Evolutionary conservation across 2,797 vertebrate species (phyloP), one percentile per base, ranked within the genome.

Genomic region (Mallotus villosus): DNA sequence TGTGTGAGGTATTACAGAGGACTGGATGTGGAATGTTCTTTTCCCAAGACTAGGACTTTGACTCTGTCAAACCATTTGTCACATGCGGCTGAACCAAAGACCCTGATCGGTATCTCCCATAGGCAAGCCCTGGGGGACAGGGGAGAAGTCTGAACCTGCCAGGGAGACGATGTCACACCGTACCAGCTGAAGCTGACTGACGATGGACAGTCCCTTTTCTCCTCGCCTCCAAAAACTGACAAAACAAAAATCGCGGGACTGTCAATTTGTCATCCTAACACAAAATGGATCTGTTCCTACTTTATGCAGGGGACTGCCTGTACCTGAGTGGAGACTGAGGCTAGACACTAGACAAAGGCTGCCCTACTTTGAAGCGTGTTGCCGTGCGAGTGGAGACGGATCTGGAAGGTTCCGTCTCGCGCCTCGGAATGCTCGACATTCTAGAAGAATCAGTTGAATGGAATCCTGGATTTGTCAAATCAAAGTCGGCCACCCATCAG

Each of bases 101-200:
- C 68, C 62, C 63, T 32, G 70, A 73, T 60, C 9, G 55, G 55
- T 78, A 25, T 37, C 60, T 29, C 29, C 7, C 46, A 63, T 4
- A 74, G 24, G 27, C 41, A 63, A 65, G 68, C 79, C 80, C 59
- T 0, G 21, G 82, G 78, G 60, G 0, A 71, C 77, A 21, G 29
- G 19, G 66, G 53, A 71, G 70, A 73, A 32, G 62, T 79, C 68
- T 61, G 70, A 24, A 60, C 24, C 46, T 3, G 68, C 58, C 65
- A 71, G 74, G 60, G 72, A 65, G 58, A 77, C 75, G 51, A 77
- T 77, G 51, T 73, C 53, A 80, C 81, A 81, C 72, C 19, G 81
- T 78, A 77, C 77, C 78, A 14, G 53, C 76, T 77, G 79, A 77
- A 69, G 74, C 3, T 72, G 37, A 76, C 3, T 11, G 58, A 25